Base-by-base conservation (phyloP, 2,888 invertebrate genomes). In the Portevinia maculata region DNA sequence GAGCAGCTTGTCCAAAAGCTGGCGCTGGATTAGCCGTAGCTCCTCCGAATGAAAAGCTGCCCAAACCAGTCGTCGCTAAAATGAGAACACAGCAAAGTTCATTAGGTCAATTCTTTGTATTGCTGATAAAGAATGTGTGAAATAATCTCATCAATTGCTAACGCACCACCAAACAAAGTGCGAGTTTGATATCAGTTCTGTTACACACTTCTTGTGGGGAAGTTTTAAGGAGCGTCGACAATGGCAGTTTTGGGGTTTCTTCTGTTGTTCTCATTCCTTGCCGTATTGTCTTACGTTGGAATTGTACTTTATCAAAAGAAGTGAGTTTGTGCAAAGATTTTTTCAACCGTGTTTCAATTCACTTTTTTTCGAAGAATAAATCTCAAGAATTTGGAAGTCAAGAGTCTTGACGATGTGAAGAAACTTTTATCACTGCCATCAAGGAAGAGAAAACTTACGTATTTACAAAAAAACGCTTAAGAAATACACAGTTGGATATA, bases 1-100 rank as follows among this genome's bases (percentile, higher is more conserved):
- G 44, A 28, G 88, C 85, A 21, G 89, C 86, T 32, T 87, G 75
- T 3, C 86, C 87, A 62, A 87, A 87, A 8, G 86, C 85, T 21
- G 86, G 84, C 15, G 86, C 79, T 15, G 85, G 85, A 32, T 87
- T 85, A 4, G 87, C 53, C 6, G 84, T 85, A 17, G 90, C 86
- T 5, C 88, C 76, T 9, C 87, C 88, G 85, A 91, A 90, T 1
- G 90, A 87, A 8, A 88, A 86, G 13, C 73, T 86, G 3, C 92
- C 93, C 87, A 93, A 93, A 7, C 91, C 87, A 9, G 92, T 91
- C n/a, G 83, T 39, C n/a, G 85, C 85, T 84, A 19, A 50, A 78
- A 81, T 64, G 15, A 34, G 17, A 70, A 44, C 13, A 76, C 17
- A 55, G 30, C 32, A 17, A 3, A 32, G 74, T 62, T 81, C 57